A percentile compares a stretch with the other conserved stretches of the same genome.
These are phyloP conservation scores for Myanophis thanlyinensis DNA, from an alignment of 2,113 vertebrate genomes.

Conservation along the genomic window DNA sequence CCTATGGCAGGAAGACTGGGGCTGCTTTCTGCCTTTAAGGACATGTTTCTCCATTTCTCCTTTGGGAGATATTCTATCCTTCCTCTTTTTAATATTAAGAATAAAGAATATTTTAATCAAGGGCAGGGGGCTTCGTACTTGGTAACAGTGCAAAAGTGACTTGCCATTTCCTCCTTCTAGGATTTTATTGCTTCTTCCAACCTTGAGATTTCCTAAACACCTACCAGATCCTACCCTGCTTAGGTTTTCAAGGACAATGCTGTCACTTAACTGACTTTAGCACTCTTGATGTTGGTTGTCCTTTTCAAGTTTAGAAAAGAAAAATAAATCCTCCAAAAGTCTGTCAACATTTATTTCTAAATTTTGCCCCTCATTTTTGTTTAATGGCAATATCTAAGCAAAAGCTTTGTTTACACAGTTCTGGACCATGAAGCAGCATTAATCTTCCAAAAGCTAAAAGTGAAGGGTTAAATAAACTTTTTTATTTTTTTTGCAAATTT, in stretches of 20 bases:
- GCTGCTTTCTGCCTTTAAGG: no score
- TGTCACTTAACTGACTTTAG: neutral
- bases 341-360: neutral
- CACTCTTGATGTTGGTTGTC: neutral
- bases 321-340: neutral
- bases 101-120: no score
- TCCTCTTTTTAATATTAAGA: no score
- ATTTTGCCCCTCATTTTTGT: neutral
- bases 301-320: neutral
- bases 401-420: neutral
- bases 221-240: neutral
- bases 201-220: neutral
- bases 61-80: no score
- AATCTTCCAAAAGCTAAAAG: neutral
- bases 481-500: neutral
- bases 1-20: no score
- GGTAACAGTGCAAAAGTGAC: neutral
- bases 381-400: neutral
- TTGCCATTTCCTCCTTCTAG: neutral
- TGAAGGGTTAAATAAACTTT: neutral
- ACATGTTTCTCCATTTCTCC: no score
- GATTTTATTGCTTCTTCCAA: neutral
- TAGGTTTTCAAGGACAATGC: neutral
- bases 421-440: neutral
- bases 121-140: neutral